phyloP scores from a whole-genome alignment of 2,113 vertebrate genomes.

The Budorcas taxicolor region DNA sequence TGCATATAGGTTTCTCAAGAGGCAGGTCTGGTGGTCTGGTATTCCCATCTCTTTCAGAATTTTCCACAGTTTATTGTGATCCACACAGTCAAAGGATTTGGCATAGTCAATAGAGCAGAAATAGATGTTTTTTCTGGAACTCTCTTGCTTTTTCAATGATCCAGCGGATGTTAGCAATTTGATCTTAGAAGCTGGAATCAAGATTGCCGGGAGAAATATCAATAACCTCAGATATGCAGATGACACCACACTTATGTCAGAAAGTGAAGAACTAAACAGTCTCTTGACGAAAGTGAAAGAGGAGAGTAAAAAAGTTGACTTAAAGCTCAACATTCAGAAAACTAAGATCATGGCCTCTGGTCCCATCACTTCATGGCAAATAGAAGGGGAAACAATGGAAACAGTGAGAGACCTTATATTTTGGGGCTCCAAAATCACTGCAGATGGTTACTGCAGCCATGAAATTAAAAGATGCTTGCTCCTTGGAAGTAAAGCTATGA shows the following conservation, averaged over 20 bases:
- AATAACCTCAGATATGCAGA: neutral
- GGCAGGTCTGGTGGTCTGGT: neutral
- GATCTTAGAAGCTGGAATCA: neutral
- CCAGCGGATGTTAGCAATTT: too few relatives aligned
- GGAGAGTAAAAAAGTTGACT: neutral
- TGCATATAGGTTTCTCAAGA: too few relatives aligned
- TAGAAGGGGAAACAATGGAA: neutral
- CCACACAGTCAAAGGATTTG: too few relatives aligned
- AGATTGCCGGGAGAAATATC: neutral
- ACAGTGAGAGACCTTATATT: neutral
- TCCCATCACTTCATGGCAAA: neutral
- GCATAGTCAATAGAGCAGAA: too few relatives aligned
- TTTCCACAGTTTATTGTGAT: too few relatives aligned
- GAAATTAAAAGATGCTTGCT: neutral
- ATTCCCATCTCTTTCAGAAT: too few relatives aligned
- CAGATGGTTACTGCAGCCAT: neutral
- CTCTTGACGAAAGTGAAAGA: neutral
- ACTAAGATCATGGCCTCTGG: neutral
- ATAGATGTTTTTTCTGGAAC: too few relatives aligned
- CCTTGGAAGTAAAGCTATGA: neutral
- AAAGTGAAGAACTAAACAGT: neutral
- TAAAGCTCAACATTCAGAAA: neutral
- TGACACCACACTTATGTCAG: neutral
- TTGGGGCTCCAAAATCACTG: neutral
- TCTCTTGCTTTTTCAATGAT: too few relatives aligned